These are phyloP conservation scores for Esox niger DNA, from an alignment of 2,113 vertebrate species.

Conservation along the genomic window DNA sequence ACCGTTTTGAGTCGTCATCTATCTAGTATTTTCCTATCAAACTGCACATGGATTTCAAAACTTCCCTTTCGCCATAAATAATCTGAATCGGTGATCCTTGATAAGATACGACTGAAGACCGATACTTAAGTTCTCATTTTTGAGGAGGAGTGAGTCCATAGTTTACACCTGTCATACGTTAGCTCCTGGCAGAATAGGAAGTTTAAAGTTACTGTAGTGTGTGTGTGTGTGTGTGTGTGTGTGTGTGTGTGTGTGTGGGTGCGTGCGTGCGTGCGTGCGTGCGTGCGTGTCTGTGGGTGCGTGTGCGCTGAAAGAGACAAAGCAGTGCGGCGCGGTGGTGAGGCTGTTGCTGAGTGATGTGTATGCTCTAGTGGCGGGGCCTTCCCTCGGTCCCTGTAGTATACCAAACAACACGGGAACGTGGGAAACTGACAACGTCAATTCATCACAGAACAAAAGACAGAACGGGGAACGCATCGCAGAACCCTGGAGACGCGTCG, in stretches of 20 bases:
- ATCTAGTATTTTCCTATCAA: not conserved
- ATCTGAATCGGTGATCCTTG: not conserved
- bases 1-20: not conserved
- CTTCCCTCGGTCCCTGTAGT: slow-evolving; percentile 51
- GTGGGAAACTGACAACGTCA: slow-evolving; percentile 74
- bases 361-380: slow-evolving; percentile 48
- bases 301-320: not conserved
- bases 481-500: slow-evolving; percentile 69
- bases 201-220: slow-evolving; percentile 58
- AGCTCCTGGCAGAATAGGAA: slow-evolving; percentile 52
- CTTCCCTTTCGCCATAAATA: not conserved
- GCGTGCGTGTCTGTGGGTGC: not conserved
- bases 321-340: slow-evolving; percentile 50
- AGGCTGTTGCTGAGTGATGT: slow-evolving; percentile 52
- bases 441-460: slow-evolving; percentile 76
- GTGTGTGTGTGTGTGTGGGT: not conserved
- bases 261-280: not conserved
- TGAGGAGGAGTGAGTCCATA: not conserved
- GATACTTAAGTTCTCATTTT: not conserved
- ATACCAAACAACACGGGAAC: slow-evolving; percentile 60
- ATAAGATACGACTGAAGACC: not conserved
- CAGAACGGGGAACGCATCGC: slow-evolving; percentile 61
- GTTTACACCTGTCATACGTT: not conserved
- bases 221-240: not conserved
- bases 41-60: not conserved